Percentiles rank a stretch among this genome's conserved stretches.
Conservation (phyloP, 2,113 vertebrate genomes). For the Lepidothrix coronata region DNA sequence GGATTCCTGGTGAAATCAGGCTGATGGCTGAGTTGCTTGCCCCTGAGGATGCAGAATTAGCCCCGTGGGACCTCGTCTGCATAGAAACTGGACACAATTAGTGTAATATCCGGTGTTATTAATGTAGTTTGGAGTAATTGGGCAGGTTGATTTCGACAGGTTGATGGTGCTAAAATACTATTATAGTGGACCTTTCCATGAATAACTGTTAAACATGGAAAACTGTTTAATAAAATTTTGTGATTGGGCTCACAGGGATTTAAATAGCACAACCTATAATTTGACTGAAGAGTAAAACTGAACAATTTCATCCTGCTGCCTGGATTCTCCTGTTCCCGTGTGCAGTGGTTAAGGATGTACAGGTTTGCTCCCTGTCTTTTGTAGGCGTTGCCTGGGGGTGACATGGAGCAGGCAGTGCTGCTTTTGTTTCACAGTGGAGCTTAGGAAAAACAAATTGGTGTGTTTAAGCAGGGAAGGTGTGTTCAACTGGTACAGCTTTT, state of each 20-base stretch:
- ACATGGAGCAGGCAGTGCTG: not conserved
- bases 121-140: conserved; percentile 80
- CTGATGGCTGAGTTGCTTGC: conserved; percentile 67
- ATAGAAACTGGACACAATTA: conserved; percentile 83
- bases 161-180: conserved; percentile 80
- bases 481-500: not conserved
- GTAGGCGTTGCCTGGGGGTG: not conserved
- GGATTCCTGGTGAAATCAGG: conserved; percentile 71
- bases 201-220: conserved; percentile 69
- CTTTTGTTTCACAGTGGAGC: not conserved
- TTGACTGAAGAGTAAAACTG: not conserved
- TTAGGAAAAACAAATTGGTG: fast-evolving
- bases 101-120: conserved; percentile 76
- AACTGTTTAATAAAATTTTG: conserved; percentile 68
- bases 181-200: conserved; percentile 72
- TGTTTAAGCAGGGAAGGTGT: not conserved
- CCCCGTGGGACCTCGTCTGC: conserved; percentile 75
- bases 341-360: not conserved
- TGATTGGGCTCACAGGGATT: conserved; percentile 71
- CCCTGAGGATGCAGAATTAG: conserved; percentile 75
- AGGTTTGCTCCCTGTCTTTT: not conserved
- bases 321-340: not conserved
- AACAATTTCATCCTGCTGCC: not conserved
- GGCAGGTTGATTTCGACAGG: conserved; percentile 81
- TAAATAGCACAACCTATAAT: conserved; percentile 24